phyloP scores from a whole-genome alignment of 2,113 vertebrate species.

The Corythoichthys intestinalis region DNA sequence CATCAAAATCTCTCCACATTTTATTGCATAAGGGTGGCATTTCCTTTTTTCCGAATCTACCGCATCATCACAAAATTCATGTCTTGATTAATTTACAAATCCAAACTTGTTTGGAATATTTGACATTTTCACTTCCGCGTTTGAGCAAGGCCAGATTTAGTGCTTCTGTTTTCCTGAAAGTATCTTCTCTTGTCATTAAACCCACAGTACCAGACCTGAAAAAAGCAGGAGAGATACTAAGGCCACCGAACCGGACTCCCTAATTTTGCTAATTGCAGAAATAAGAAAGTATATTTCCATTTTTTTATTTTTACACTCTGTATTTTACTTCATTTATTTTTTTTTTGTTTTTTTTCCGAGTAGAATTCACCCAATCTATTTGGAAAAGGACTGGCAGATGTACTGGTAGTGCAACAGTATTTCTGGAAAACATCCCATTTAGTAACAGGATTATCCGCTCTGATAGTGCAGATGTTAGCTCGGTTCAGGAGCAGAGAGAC shows the following conservation, averaged over 20 bases:
- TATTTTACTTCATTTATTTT: background rate
- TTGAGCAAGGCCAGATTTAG: conserved; percentile 1
- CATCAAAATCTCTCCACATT: background rate
- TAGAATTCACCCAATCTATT: background rate
- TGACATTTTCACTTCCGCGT: conserved; percentile 6
- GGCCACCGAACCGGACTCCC: no score
- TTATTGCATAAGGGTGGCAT: conserved; percentile 38
- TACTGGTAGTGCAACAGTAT: background rate
- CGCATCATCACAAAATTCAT: background rate
- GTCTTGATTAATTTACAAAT: background rate
- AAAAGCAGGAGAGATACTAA: no score
- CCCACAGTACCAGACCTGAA: no score
- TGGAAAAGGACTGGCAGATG: background rate
- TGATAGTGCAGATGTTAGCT: background rate
- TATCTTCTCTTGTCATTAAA: background rate
- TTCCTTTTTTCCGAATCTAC: conserved; percentile 15
- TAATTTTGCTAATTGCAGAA: no score
- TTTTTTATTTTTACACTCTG: no score
- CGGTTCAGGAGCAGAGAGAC: background rate
- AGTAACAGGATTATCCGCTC: background rate
- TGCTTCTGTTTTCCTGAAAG: background rate
- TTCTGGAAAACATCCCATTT: background rate
- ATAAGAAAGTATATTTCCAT: no score
- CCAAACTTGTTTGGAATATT: background rate
- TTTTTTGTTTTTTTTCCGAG: background rate